phyloP scores from a whole-genome alignment of 2,888 invertebrate species.

The Apodemia zela region DNA sequence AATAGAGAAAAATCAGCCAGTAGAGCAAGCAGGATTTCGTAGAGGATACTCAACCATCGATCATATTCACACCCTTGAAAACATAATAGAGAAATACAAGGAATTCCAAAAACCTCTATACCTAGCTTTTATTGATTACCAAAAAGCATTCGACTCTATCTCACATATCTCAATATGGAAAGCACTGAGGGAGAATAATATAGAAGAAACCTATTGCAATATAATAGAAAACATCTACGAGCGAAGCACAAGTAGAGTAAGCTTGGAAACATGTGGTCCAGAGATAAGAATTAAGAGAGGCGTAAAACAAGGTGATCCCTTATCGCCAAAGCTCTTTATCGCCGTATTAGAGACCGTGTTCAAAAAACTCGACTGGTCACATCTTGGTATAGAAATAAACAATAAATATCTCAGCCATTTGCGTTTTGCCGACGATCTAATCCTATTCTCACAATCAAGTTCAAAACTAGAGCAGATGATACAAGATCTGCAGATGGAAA shows the following conservation, averaged over 20 bases:
- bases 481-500: background rate
- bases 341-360: conserved; percentile 8
- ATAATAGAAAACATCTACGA: background rate
- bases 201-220: background rate
- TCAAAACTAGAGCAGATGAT: background rate
- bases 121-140: background rate
- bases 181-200: background rate
- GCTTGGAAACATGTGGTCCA: background rate
- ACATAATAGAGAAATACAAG: background rate
- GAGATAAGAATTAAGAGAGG: background rate
- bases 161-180: background rate
- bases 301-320: background rate
- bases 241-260: background rate
- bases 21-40: background rate
- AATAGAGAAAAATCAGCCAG: background rate
- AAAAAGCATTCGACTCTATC: background rate
- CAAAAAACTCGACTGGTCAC: background rate
- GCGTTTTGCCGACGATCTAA: background rate
- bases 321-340: conserved; percentile 11
- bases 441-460: background rate
- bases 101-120: background rate
- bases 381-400: background rate
- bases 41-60: background rate
- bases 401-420: background rate
- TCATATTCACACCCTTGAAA: background rate